A percentile compares a stretch with the other conserved stretches of the same genome.
Evolutionary conservation across 2,113 vertebrate genomes (phyloP).

Genomic region (Tretioscincus oriximinensis): DNA sequence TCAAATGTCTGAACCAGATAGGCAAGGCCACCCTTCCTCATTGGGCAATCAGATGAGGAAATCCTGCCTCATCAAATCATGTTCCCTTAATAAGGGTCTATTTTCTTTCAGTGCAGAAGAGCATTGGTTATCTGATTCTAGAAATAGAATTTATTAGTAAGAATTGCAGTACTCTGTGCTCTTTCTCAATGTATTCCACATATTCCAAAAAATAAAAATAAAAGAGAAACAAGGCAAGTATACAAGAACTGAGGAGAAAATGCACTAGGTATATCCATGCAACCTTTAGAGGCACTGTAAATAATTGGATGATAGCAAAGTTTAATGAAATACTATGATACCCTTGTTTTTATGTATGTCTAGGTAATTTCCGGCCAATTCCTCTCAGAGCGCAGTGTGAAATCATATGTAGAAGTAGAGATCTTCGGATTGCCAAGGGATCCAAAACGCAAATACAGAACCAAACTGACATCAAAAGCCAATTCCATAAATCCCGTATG

Average conservation of each 20-base stretch:
- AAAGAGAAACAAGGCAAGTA: background rate
- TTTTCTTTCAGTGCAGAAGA: background rate
- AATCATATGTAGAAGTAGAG: conserved; percentile 92
- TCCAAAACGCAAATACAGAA: conserved; percentile 91
- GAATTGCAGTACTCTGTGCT: too few species aligned
- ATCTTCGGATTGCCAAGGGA: conserved; percentile 91
- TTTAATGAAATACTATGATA: background rate
- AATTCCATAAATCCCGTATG: conserved; percentile 96
- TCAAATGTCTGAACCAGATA: too few species aligned
- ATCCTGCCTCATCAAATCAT: conserved; percentile 28
- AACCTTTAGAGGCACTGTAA: background rate
- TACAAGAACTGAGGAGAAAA: background rate
- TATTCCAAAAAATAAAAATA: background rate
- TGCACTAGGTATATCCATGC: background rate
- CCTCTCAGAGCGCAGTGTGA: conserved; percentile 89
- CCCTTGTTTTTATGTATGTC: background rate
- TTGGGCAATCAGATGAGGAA: conserved; percentile 41
- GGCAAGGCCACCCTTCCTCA: background rate
- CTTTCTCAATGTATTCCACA: background rate
- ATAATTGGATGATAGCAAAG: background rate
- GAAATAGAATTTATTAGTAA: background rate
- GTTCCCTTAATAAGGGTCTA: background rate
- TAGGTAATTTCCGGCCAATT: conserved; percentile 97
- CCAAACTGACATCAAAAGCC: conserved; percentile 82
- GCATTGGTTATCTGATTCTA: background rate